Percentiles rank a stretch among this genome's conserved stretches.
These are phyloP conservation scores for Chaetogeoica ovagalla DNA, from an alignment of 2,888 invertebrate species.

Conservation along the genomic window DNA sequence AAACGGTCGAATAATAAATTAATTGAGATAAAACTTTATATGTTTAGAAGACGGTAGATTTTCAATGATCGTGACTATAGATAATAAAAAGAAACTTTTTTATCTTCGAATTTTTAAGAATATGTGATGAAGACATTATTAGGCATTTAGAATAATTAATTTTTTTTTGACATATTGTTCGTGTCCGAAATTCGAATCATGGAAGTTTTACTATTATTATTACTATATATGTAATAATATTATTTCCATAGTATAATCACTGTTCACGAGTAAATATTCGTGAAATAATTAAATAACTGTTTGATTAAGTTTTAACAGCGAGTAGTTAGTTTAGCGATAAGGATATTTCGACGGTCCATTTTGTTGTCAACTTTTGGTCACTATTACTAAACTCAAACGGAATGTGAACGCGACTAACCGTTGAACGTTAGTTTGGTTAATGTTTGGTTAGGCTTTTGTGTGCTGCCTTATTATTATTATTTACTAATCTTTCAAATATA, in stretches of 20 bases:
- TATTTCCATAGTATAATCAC: not conserved
- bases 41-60: not conserved
- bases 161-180: not conserved
- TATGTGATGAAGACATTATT: not conserved
- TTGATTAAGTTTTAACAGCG: not conserved
- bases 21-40: no score
- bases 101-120: not conserved
- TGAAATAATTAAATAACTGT: not conserved
- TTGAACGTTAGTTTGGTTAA: not conserved
- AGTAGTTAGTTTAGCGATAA: not conserved
- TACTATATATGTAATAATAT: not conserved
- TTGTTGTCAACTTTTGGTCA: conserved; percentile 3
- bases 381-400: not conserved
- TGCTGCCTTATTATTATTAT: not conserved
- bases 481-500: conserved; percentile 12
- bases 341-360: not conserved
- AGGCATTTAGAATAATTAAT: not conserved
- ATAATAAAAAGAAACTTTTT: not conserved
- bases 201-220: not conserved
- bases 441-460: conserved; percentile 1
- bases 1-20: no score
- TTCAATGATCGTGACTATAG: not conserved
- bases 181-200: not conserved
- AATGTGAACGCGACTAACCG: not conserved
- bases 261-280: conserved; percentile 4